Base-by-base conservation (phyloP, 2,888 invertebrate genomes). In the Hypselothyrea guttata region DNA sequence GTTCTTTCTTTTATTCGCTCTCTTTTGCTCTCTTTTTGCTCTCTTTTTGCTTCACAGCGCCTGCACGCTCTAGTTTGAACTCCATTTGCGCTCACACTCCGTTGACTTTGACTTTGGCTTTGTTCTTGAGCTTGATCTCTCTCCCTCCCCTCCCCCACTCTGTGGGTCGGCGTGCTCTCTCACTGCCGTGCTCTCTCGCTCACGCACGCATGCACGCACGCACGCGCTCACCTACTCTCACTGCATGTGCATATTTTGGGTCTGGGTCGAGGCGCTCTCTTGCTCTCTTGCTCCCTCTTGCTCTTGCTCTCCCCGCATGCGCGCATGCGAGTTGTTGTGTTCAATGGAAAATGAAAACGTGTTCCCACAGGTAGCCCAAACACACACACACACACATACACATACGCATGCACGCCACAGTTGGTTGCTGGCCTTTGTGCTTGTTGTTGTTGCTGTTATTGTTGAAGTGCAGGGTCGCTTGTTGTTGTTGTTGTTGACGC, bases 361-460 rank as follows among this genome's bases (percentile, higher is more conserved):
- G 79, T 76, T 76, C 78, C 69, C 83, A 76, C 79, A 82, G 83
- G 75, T 82, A 78, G 56, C 58, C 47, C 45, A 48, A 28, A 61
- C 48, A 15, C 38, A 65, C 33, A 27, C 27, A 37, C 30, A 28
- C 40, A 49, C 31, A 54, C 33, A 28, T 37, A 27, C 33, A 34
- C 28, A 44, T 11, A 35, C 16, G 3, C 30, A 38, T 9, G 33
- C 31, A 51, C n/a, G 59, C 61, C 66, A 70, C 75, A 71, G 68
- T 75, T 72, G 64, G 72, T 49, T 75, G 63, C 54, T 47, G 60
- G 48, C 38, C 15, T 51, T 56, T 53, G 45, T 63, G 53, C 34
- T 47, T 57, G 52, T 37, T 41, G 18, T 54, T 46, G 37, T 16
- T 35, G 13, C 11, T 27, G 27, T 18, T 42, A 16, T 44, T 35